Percentiles rank a stretch among this genome's conserved stretches.
Evolutionary conservation across 64 coral and sea anemone genomes (phyloP).

Genomic region (Acropora yongei): DNA sequence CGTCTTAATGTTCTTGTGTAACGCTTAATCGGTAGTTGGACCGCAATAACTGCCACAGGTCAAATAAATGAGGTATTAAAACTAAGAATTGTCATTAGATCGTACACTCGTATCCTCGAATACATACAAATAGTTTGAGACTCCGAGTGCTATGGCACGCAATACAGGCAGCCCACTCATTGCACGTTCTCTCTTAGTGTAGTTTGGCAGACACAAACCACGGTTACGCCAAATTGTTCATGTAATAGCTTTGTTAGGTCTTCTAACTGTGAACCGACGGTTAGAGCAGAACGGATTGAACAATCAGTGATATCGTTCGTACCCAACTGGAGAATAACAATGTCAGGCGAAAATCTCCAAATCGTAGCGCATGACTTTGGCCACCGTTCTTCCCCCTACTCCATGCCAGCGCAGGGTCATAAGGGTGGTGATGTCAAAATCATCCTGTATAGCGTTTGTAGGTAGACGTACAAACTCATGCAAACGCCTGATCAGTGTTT

Average conservation of each 20-base stretch:
- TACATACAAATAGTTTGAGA: conserved; percentile 28
- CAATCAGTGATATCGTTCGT: conserved; percentile 20
- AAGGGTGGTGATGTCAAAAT: too few species aligned
- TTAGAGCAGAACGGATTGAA: conserved; percentile 5
- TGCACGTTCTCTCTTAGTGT: conserved; percentile 6
- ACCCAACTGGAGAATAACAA: background rate
- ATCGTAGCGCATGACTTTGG: too few species aligned
- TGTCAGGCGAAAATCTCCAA: too few species aligned
- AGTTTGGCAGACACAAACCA: conserved; percentile 23
- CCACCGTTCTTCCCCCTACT: too few species aligned
- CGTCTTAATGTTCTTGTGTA: background rate
- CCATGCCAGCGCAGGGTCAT: too few species aligned
- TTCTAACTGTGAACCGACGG: conserved; percentile 35
- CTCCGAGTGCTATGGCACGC: conserved; percentile 13
- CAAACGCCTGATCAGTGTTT: too few species aligned
- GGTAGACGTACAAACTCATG: too few species aligned
- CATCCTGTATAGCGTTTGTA: too few species aligned
- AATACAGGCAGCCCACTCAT: conserved; percentile 20
- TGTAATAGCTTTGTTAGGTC: conserved; percentile 27
- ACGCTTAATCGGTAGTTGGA: conserved; percentile 19
- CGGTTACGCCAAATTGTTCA: conserved; percentile 8
- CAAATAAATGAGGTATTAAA: conserved; percentile 28
- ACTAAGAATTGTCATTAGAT: conserved; percentile 28
- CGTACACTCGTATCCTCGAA: background rate
- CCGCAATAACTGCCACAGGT: conserved; percentile 23